Percentiles rank a stretch among this genome's conserved stretches.
These are phyloP conservation scores for Acrossocheilus fasciatus DNA, from an alignment of 2,797 vertebrate genomes.

Conservation along the genomic window DNA sequence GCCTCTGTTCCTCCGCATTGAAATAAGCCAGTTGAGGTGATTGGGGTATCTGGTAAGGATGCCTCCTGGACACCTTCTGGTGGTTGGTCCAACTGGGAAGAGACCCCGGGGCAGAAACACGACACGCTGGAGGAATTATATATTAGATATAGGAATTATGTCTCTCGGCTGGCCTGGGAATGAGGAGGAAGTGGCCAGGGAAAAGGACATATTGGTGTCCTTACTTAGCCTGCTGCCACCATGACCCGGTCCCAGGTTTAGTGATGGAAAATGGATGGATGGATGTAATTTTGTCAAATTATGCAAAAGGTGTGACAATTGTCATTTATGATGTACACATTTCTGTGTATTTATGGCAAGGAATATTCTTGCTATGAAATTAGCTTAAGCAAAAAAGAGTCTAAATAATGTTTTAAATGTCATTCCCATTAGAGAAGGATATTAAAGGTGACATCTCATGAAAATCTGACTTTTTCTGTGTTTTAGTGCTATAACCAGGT, in stretches of 20 bases:
- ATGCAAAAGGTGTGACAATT: background rate
- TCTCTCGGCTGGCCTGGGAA: too few relatives aligned
- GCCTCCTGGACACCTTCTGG: background rate
- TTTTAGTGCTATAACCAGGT: too few relatives aligned
- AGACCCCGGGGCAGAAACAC: background rate
- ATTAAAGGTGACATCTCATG: background rate
- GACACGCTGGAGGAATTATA: background rate
- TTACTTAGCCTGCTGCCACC: too few relatives aligned
- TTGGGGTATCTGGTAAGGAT: background rate
- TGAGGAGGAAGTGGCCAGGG: too few relatives aligned
- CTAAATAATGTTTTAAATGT: background rate
- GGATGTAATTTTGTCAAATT: background rate
- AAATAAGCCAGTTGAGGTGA: background rate
- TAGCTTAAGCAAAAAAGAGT: background rate
- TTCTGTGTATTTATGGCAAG: background rate
- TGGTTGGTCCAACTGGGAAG: background rate
- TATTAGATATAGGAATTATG: too few relatives aligned
- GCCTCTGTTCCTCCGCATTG: too few relatives aligned
- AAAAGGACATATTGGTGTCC: background rate
- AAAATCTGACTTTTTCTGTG: too few relatives aligned
- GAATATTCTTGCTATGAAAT: background rate
- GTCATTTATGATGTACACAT: background rate
- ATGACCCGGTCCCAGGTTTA: too few relatives aligned
- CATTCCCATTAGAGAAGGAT: background rate
- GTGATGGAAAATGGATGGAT: background rate